Conservation (phyloP, 1,140 invertebrate genomes). For the Pemphigus obesinymphae region DNA sequence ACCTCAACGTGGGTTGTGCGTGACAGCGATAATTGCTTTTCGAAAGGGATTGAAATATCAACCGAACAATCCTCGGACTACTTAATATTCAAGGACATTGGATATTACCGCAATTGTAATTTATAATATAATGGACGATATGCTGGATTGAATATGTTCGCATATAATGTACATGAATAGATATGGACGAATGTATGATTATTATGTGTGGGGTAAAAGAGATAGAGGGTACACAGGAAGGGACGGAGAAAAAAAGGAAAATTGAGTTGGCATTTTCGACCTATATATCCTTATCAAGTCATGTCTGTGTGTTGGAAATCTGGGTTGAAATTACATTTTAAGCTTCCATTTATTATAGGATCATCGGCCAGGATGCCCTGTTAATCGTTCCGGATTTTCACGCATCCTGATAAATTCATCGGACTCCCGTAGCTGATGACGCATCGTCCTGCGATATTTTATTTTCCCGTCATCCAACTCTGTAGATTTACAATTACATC, state of each 20-base stretch:
- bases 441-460: not conserved
- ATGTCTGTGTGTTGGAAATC: not conserved
- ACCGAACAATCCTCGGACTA: not conserved
- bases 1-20: not conserved
- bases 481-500: too few species aligned
- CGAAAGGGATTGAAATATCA: not conserved
- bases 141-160: not conserved
- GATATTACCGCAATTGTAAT: too few species aligned
- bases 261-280: not conserved
- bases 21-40: not conserved
- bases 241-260: not conserved
- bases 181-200: not conserved
- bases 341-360: conserved; percentile 20
- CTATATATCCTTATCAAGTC: not conserved
- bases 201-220: not conserved
- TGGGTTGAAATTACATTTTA: conserved; percentile 25
- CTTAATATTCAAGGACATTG: not conserved
- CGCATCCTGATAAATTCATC: not conserved
- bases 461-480: too few species aligned
- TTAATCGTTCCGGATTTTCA: conserved; percentile 22
- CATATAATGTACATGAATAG: not conserved
- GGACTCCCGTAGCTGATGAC: not conserved
- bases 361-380: not conserved
- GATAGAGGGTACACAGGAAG: not conserved
- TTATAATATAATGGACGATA: too few species aligned